A percentile compares a stretch with the other conserved stretches of the same genome.
Evolutionary conservation across 2,113 vertebrate species (phyloP).

Genomic region (Lepisosteus oculatus): DNA sequence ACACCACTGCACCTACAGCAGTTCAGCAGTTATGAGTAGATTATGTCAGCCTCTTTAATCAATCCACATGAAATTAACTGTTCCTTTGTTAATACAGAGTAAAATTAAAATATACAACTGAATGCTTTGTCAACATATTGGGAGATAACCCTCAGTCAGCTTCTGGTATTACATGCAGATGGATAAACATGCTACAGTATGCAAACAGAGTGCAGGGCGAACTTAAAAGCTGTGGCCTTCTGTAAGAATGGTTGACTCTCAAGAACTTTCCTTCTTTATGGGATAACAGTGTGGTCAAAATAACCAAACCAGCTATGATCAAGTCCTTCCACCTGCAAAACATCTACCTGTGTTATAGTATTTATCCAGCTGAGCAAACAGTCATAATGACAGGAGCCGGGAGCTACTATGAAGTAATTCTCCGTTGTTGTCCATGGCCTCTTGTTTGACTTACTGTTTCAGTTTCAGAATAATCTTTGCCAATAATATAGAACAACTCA

Average conservation of each 20-base stretch:
- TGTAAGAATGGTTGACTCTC: background rate
- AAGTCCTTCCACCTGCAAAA: background rate
- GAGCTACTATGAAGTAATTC: background rate
- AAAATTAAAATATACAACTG: background rate
- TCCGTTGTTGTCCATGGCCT: background rate
- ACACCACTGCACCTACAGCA: too few species aligned
- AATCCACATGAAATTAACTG: background rate
- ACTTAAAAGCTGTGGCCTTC: background rate
- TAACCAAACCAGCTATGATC: background rate
- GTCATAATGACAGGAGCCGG: constrained; percentile 8
- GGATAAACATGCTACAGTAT: constrained; percentile 3
- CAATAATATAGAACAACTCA: background rate
- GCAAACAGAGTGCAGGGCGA: background rate
- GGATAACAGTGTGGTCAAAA: background rate
- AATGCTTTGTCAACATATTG: background rate
- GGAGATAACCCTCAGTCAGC: background rate
- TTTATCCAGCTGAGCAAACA: constrained; percentile 60
- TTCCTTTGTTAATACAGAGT: background rate
- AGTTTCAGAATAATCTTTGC: background rate
- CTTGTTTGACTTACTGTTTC: constrained; percentile 13
- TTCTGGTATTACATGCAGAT: constrained; percentile 10
- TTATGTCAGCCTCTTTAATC: background rate
- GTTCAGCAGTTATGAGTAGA: background rate
- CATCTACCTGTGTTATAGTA: background rate
- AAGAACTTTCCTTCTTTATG: background rate